Percentiles rank a stretch among this genome's conserved stretches.
Conservation (phyloP, 2,113 vertebrate species). For the Tauraco erythrolophus region DNA sequence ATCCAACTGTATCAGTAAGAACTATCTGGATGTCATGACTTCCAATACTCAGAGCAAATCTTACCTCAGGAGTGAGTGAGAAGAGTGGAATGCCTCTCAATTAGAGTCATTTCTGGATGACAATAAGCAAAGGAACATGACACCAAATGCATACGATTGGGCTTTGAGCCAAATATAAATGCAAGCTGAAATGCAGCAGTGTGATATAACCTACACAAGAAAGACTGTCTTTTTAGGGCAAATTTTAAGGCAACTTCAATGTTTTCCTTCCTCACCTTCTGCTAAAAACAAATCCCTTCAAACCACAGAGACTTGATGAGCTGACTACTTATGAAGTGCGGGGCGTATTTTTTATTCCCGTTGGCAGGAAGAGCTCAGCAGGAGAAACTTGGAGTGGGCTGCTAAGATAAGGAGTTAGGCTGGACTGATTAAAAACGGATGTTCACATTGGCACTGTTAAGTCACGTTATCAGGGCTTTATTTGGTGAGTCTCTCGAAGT, state of each 20-base stretch:
- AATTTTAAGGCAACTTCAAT: background rate
- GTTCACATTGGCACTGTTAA: background rate
- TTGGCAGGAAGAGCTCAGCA: background rate
- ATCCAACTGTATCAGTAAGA: rapidly evolving
- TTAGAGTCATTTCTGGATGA: background rate
- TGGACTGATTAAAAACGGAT: background rate
- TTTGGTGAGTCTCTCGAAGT: background rate
- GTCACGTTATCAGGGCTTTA: background rate
- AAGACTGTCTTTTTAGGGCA: background rate
- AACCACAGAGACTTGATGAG: rapidly evolving
- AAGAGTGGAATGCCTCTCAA: background rate
- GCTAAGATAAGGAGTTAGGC: background rate
- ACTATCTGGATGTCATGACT: background rate
- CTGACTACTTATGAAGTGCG: background rate
- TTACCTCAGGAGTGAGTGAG: background rate
- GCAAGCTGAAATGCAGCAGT: background rate
- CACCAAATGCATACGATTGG: background rate
- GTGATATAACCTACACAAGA: background rate
- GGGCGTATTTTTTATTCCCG: background rate
- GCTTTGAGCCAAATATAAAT: background rate
- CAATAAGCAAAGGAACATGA: background rate
- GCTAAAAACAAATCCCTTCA: background rate
- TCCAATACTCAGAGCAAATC: background rate
- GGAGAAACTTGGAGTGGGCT: background rate
- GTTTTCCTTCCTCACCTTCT: background rate